Evolutionary conservation across 1,140 invertebrate species (phyloP).

Genomic region (Lordiphosa collinella): DNA sequence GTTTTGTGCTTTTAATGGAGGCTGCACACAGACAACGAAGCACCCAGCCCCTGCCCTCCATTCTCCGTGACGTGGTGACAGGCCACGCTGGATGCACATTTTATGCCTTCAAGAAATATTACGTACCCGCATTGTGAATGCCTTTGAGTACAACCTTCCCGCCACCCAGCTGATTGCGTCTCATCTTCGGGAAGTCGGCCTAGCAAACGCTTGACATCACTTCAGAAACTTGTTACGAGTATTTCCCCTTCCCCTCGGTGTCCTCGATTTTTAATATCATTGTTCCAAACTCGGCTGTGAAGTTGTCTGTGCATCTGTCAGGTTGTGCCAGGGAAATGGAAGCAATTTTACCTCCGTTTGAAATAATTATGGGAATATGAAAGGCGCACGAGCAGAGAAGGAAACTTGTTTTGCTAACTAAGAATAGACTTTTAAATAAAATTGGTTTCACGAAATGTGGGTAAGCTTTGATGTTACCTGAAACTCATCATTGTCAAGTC

Average conservation of each 20-base stretch:
- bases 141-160: conserved; percentile 6
- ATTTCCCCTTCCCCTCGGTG: not conserved
- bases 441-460: too few relatives aligned
- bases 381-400: not conserved
- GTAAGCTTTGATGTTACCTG: too few relatives aligned
- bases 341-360: conserved; percentile 11
- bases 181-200: not conserved
- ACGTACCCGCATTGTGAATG: conserved; percentile 6
- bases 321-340: not conserved
- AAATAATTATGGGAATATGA: conserved; percentile 3
- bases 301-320: conserved; percentile 6
- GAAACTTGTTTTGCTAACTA: conserved; percentile 4
- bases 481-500: too few relatives aligned
- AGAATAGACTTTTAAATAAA: not conserved
- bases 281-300: conserved; percentile 4
- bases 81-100: conserved; percentile 34
- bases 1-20: conserved; percentile 42
- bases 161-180: conserved; percentile 9
- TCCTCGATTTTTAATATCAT: conserved; percentile 34
- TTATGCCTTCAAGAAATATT: conserved; percentile 38
- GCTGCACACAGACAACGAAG: not conserved
- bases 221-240: conserved; percentile 29
- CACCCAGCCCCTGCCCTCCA: not conserved
- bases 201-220: conserved; percentile 34
- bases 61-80: conserved; percentile 11